Percentiles rank a stretch among this genome's conserved stretches.
phyloP scores from a whole-genome alignment of 2,113 vertebrate genomes.

The Oceanites oceanicus region DNA sequence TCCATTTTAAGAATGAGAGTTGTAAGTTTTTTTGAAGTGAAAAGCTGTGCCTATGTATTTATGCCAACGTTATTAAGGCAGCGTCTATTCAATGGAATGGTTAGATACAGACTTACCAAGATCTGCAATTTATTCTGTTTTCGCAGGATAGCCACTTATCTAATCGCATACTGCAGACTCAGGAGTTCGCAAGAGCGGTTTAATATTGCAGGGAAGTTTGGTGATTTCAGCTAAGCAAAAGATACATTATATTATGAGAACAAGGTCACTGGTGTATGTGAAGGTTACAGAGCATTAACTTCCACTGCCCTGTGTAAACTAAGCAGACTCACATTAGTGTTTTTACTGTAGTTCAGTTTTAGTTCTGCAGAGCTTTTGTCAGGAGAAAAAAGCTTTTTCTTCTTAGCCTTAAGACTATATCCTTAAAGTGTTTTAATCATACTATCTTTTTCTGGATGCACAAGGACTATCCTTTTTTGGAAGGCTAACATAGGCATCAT shows the following conservation, averaged over 20 bases:
- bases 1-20: slow-evolving; percentile 2
- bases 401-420: not conserved
- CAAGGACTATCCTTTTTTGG: not conserved
- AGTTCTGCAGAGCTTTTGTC: not conserved
- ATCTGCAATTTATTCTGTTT: not conserved
- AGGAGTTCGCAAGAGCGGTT: not conserved
- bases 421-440: not conserved
- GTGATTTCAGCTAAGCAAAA: not conserved
- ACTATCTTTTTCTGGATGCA: not conserved
- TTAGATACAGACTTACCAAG: not conserved
- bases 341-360: not conserved
- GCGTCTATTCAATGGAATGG: not conserved
- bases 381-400: not conserved
- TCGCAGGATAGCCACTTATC: not conserved
- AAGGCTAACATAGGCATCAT: not conserved
- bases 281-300: not conserved
- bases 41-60: not conserved
- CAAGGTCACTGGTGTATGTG: rapidly evolving
- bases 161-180: rapidly evolving
- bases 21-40: not conserved
- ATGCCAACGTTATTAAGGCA: not conserved
- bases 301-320: not conserved
- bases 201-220: not conserved
- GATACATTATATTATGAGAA: not conserved
- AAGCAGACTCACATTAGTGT: rapidly evolving